phyloP scores from a whole-genome alignment of 2,888 invertebrate species.

The Eristalis tenax region DNA sequence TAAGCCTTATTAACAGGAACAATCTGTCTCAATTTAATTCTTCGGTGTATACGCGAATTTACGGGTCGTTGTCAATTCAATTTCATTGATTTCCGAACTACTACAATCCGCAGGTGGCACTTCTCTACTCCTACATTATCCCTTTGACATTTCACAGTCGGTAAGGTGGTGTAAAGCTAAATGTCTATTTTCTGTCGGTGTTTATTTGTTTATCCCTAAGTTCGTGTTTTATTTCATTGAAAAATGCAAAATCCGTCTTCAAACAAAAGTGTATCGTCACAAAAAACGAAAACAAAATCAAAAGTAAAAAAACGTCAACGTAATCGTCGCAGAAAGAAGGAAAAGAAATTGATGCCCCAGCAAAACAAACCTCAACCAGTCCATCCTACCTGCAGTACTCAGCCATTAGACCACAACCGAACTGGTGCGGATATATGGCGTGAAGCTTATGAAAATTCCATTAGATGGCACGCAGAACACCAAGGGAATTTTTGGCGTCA shows the following conservation, averaged over 20 bases:
- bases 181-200: conserved; percentile 1
- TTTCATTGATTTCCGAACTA: neutral
- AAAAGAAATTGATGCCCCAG: conserved; percentile 4
- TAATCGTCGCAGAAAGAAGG: conserved; percentile 45
- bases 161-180: conserved; percentile 17
- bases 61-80: neutral
- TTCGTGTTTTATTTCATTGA: neutral
- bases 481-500: conserved; percentile 64
- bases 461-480: conserved; percentile 63
- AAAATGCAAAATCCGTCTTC: conserved; percentile 39
- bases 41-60: neutral
- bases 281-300: conserved; percentile 40
- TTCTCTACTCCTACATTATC: neutral
- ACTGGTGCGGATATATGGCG: conserved; percentile 48
- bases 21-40: too few species aligned
- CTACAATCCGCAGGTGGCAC: conserved; percentile 6
- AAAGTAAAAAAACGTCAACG: conserved; percentile 37
- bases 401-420: neutral
- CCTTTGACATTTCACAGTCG: conserved; percentile 30
- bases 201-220: neutral
- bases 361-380: conserved; percentile 26
- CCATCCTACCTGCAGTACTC: neutral
- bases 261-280: neutral
- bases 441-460: conserved; percentile 52
- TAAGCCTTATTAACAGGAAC: too few species aligned